Conservation (phyloP, 1,140 invertebrate species). For the Trachelipus rathkii region DNA sequence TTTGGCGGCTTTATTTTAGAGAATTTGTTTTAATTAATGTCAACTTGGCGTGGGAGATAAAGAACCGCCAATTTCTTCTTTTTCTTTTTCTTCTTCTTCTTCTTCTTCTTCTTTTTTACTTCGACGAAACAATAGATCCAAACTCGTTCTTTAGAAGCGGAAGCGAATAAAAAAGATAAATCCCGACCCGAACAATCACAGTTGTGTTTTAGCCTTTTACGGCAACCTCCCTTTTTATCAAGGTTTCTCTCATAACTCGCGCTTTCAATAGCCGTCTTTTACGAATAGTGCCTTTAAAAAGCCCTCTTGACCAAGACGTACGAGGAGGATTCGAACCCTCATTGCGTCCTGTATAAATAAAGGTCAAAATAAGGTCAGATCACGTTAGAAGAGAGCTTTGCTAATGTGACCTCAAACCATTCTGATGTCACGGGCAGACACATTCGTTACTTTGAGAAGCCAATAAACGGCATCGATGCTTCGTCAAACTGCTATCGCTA, state of each 20-base stretch:
- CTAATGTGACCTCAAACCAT: slow-evolving; percentile 43
- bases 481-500: slow-evolving; percentile 14
- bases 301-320: slow-evolving; percentile 7
- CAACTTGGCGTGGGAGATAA: background rate
- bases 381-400: slow-evolving; percentile 35
- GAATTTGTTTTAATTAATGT: slow-evolving; percentile 12
- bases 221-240: slow-evolving; percentile 1
- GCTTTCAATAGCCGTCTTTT: background rate
- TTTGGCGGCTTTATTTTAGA: background rate
- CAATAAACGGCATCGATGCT: slow-evolving; percentile 40
- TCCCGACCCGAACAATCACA: background rate
- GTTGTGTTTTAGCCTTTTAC: slow-evolving; percentile 2
- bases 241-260: background rate
- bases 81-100: background rate
- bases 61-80: slow-evolving; percentile 4
- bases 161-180: slow-evolving; percentile 2
- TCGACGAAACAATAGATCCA: slow-evolving; percentile 7
- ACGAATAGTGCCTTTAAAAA: slow-evolving; percentile 12
- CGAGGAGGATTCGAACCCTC: slow-evolving; percentile 11
- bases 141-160: slow-evolving; percentile 12
- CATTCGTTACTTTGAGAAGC: slow-evolving; percentile 39
- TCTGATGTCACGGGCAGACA: slow-evolving; percentile 41
- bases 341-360: slow-evolving; percentile 31
- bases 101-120: background rate
- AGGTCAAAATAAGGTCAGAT: slow-evolving; percentile 40